Conservation (phyloP, 2,113 vertebrate genomes). For the Sinocyclocheilus rhinocerous region DNA sequence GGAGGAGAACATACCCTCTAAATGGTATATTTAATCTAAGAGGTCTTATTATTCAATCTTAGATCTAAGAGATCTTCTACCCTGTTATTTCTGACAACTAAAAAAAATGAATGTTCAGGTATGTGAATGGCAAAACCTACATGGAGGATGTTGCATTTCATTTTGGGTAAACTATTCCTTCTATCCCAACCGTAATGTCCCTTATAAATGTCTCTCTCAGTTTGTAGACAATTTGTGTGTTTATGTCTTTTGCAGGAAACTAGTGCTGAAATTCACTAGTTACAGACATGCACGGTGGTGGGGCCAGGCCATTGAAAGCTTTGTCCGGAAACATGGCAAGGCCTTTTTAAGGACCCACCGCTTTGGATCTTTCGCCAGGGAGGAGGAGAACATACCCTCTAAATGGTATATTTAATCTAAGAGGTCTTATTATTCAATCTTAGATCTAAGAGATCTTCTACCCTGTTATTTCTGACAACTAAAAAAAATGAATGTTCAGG, state of each 20-base stretch:
- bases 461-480: background rate
- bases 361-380: constrained; percentile 88
- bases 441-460: background rate
- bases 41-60: background rate
- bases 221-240: background rate
- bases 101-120: constrained; percentile 74
- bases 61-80: background rate
- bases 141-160: constrained; percentile 95
- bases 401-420: constrained; percentile 82
- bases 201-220: background rate
- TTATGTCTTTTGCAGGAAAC: constrained; percentile 71
- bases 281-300: constrained; percentile 96
- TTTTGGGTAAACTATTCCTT: too few species aligned
- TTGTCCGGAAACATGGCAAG: constrained; percentile 83
- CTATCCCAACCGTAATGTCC: background rate
- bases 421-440: background rate
- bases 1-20: constrained; percentile 81
- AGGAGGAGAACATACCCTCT: constrained; percentile 80
- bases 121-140: constrained; percentile 93
- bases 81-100: background rate
- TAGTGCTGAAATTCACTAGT: constrained; percentile 94
- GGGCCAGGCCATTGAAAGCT: constrained; percentile 91
- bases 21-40: constrained; percentile 80
- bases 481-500: constrained; percentile 70
- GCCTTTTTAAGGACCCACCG: constrained; percentile 88